Percentiles rank a stretch among this genome's conserved stretches.
These are phyloP conservation scores for Odontomachus brunneus DNA, from an alignment of 1,140 invertebrate species.

Conservation along the genomic window DNA sequence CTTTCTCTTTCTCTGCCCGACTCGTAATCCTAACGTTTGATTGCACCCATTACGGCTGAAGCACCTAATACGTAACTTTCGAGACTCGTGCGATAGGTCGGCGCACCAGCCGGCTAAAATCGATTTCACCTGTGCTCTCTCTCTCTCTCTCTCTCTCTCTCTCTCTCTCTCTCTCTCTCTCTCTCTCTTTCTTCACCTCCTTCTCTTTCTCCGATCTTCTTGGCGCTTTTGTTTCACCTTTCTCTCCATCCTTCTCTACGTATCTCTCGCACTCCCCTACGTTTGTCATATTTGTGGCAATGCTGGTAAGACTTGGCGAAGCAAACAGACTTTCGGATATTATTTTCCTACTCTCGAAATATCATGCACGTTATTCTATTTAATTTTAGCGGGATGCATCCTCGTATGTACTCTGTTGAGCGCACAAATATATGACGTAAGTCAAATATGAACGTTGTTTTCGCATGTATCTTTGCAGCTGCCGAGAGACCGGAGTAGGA, in stretches of 20 bases:
- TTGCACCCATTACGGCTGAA: constrained; percentile 79
- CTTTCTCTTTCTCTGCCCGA: background rate
- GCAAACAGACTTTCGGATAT: background rate
- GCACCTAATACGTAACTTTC: constrained; percentile 80
- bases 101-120: constrained; percentile 65
- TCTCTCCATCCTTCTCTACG: background rate
- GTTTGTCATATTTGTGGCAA: background rate
- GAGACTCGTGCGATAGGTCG: constrained; percentile 67
- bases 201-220: background rate
- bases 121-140: constrained; percentile 69
- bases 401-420: too few species aligned
- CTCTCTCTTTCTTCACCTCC: too few species aligned
- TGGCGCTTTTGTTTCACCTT: background rate
- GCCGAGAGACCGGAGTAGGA: too few species aligned
- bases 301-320: background rate
- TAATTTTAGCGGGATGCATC: constrained; percentile 8
- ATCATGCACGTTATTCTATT: background rate
- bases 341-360: background rate
- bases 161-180: too few species aligned
- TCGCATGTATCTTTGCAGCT: too few species aligned
- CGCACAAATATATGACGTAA: background rate
- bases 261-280: background rate
- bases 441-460: too few species aligned
- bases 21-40: constrained; percentile 81
- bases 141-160: too few species aligned